Base-by-base conservation (phyloP, 2,113 vertebrate species). In the Atherinomorus stipes region DNA sequence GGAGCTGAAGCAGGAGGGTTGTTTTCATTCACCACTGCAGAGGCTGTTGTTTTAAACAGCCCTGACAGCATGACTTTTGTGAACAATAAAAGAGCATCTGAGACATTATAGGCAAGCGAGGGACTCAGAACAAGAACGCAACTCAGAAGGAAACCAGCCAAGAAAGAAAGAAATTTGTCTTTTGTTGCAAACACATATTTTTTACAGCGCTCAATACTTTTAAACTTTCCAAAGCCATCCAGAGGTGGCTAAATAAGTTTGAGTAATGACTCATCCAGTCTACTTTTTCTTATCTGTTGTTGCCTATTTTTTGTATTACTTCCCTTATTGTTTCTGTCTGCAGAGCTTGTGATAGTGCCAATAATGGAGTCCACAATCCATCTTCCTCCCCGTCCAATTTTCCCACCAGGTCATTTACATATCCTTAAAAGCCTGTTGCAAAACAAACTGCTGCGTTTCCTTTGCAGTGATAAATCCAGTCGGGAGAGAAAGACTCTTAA, bases 341-440 rank as follows among this genome's bases (percentile, higher is more conserved):
- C 71, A 42, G 42, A 16, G 13, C 65, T 72, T 1, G 11, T 67
- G 74, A 83, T 65, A 34, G 51, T 0, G 65, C 61, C 74, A 74
- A 53, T 83, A 78, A 87, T 85, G 69, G 56, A 87, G 10, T 25
- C 67, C 26, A 56, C 37, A 31, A 80, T 90, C 73, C 50, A 62
- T 86, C 78, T 67, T 76, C 8, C 42, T 21, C 73, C 16, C 60
- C 31, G 69, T 34, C 31, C 23, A 44, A 49, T 50, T 26, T 56
- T 51, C 60, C 28, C 37, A 65, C 58, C 11, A 57, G 31, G 53
- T 80, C 54, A 87, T 91, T 88, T 91, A 81, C 79, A 91, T 89
- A 87, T 77, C 71, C 83, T 85, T 91, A 89, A 90, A 90, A 89
- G 63, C 85, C 71, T 34, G 50, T 71, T 63, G 69, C 71, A 82